phyloP scores from a whole-genome alignment of 2,888 invertebrate genomes.

The Lysandra coridon region DNA sequence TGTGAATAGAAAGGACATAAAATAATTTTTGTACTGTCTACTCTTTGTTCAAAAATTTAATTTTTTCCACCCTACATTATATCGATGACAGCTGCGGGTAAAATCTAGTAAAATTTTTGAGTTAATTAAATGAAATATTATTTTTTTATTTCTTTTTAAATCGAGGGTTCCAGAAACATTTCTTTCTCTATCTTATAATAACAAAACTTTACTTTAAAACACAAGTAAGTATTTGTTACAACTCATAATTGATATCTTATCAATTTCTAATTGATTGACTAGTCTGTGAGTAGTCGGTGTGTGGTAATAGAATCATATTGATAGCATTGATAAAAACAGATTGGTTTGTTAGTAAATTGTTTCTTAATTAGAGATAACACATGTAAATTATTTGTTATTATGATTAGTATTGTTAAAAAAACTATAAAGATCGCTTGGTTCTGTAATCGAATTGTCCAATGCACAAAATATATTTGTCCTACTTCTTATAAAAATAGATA shows the following conservation, averaged over 20 bases:
- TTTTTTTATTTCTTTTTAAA: too few species aligned
- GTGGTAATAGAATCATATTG: not conserved
- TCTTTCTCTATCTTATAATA: not conserved
- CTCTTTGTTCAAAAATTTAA: too few species aligned
- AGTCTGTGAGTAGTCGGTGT: not conserved
- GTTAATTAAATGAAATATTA: too few species aligned
- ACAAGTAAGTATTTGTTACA: not conserved
- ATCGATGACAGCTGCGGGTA: not conserved
- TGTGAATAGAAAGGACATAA: too few species aligned
- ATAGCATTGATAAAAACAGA: not conserved
- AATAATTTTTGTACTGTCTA: too few species aligned
- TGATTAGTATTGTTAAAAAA: too few species aligned
- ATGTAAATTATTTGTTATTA: not conserved
- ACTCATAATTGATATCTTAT: not conserved
- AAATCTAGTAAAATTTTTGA: too few species aligned
- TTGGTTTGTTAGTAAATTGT: not conserved
- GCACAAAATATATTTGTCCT: too few species aligned
- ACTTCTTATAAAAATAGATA: too few species aligned
- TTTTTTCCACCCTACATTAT: too few species aligned
- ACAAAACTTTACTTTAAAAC: not conserved
- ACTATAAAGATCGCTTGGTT: too few species aligned
- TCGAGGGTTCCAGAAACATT: not conserved
- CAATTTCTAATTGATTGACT: conserved; percentile 11
- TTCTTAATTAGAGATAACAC: not conserved
- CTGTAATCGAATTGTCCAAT: too few species aligned